phyloP scores from a whole-genome alignment of 1,140 invertebrate genomes.

The Thalassaphorura encarpata region DNA sequence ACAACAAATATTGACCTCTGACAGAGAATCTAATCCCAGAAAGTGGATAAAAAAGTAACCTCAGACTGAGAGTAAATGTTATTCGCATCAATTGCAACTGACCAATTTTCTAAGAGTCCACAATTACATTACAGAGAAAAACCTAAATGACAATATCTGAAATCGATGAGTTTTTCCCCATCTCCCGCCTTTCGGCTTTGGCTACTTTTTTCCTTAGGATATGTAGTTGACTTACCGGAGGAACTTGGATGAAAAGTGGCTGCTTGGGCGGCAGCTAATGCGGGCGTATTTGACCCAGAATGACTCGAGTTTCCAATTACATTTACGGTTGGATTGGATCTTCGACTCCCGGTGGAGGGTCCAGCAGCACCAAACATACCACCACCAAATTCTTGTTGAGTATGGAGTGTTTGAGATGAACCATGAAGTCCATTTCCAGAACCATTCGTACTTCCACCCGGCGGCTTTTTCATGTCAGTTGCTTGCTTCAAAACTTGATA shows the following conservation, averaged over 20 bases:
- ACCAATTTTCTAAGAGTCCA: too few relatives aligned
- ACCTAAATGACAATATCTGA: too few relatives aligned
- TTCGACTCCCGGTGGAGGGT: constrained; percentile 9
- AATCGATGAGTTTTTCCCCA: too few relatives aligned
- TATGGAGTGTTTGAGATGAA: constrained; percentile 28
- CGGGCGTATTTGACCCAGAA: constrained; percentile 16
- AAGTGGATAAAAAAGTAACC: too few relatives aligned
- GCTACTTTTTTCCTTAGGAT: too few relatives aligned
- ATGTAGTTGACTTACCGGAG: constrained; percentile 20
- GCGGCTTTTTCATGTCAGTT: constrained; percentile 59
- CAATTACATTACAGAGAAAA: too few relatives aligned
- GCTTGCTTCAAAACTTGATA: constrained; percentile 89
- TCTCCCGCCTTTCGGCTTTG: too few relatives aligned
- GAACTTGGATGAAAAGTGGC: constrained; percentile 20
- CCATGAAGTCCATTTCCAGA: constrained; percentile 28
- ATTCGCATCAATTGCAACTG: too few relatives aligned
- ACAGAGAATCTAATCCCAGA: too few relatives aligned
- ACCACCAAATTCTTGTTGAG: constrained; percentile 23
- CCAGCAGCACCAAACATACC: background rate
- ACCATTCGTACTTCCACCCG: constrained; percentile 32
- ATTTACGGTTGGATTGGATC: constrained; percentile 31
- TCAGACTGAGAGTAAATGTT: too few relatives aligned
- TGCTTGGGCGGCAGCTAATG: constrained; percentile 13
- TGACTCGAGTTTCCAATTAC: constrained; percentile 20
- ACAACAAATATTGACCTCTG: too few relatives aligned